Conservation (phyloP, 1,140 invertebrate species). For the Ectropis grisescens region DNA sequence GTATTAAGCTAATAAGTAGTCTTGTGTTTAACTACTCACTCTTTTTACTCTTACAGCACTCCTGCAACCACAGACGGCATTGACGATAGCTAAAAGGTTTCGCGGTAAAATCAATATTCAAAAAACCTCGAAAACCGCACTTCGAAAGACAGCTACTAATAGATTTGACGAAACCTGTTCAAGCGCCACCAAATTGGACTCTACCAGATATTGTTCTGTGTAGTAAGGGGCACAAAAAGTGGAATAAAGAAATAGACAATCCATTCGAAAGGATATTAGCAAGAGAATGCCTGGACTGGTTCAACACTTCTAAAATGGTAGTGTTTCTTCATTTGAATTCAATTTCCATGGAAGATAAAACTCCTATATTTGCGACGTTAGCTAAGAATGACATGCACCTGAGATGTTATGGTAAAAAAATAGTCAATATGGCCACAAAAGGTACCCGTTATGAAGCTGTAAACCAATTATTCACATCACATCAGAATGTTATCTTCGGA, state of each 20-base stretch:
- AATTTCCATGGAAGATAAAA: slow-evolving; percentile 72
- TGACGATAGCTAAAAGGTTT: slow-evolving; percentile 74
- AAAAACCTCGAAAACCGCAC: slow-evolving; percentile 76
- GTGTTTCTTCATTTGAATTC: slow-evolving; percentile 80
- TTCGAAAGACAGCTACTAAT: slow-evolving; percentile 74
- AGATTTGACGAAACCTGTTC: slow-evolving; percentile 74
- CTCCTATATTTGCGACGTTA: slow-evolving; percentile 72
- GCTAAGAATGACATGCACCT: slow-evolving; percentile 76
- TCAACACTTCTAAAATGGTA: slow-evolving; percentile 78
- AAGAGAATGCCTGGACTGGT: slow-evolving; percentile 76
- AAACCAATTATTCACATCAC: slow-evolving; percentile 70
- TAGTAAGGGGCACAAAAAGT: slow-evolving; percentile 18
- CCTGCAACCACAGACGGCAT: slow-evolving; percentile 43
- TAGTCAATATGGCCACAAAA: slow-evolving; percentile 72
- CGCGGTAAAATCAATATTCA: slow-evolving; percentile 82
- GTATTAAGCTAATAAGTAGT: too few relatives aligned
- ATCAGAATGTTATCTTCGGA: slow-evolving; percentile 75
- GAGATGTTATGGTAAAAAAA: slow-evolving; percentile 73
- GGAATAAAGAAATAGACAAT: slow-evolving; percentile 61
- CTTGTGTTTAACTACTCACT: too few relatives aligned
- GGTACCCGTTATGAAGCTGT: slow-evolving; percentile 74
- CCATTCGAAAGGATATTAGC: slow-evolving; percentile 79
- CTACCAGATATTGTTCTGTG: slow-evolving; percentile 38
- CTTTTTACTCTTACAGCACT: too few relatives aligned
- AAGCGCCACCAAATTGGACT: slow-evolving; percentile 45